Conservation (phyloP, 2,797 vertebrate genomes). For the Hemitrygon akajei region DNA sequence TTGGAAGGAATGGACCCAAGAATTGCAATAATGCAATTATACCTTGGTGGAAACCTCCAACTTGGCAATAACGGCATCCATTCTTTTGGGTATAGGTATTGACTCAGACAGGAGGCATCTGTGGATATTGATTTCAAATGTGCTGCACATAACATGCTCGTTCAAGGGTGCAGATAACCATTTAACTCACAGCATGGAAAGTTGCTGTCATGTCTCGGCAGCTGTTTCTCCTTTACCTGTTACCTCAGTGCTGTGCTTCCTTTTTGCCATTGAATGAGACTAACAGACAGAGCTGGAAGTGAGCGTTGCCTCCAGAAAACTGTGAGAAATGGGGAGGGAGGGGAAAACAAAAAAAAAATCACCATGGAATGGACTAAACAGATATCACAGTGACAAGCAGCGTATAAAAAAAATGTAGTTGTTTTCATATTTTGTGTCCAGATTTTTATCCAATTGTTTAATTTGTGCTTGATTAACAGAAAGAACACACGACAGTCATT, state of each 20-base stretch:
- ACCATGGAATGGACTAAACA: neutral
- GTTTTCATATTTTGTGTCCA: constrained; percentile 36
- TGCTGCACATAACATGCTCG: constrained; percentile 48
- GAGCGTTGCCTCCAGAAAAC: constrained; percentile 21
- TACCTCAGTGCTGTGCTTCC: constrained; percentile 53
- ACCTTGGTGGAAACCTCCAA: constrained; percentile 42
- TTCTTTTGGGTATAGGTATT: constrained; percentile 42
- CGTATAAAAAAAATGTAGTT: constrained; percentile 30
- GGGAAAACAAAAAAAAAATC: constrained; percentile 14
- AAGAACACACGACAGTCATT: constrained; percentile 19
- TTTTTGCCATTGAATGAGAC: neutral
- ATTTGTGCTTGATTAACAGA: constrained; percentile 37
- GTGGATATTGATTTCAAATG: constrained; percentile 43
- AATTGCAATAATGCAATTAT: constrained; percentile 9
- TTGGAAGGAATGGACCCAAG: constrained; percentile 11
- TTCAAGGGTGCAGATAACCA: constrained; percentile 40
- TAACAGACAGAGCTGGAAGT: constrained; percentile 29
- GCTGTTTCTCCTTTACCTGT: constrained; percentile 44
- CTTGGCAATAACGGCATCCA: constrained; percentile 74
- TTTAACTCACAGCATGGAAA: constrained; percentile 37
- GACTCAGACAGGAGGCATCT: constrained; percentile 7
- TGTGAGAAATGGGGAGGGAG: neutral
- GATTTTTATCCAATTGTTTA: constrained; percentile 35
- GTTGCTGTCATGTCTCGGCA: constrained; percentile 45
- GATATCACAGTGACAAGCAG: constrained; percentile 3